Evolutionary conservation across 2,113 vertebrate genomes (phyloP), one percentile per base, ranked within the genome.

Genomic region (Chinchilla lanigera): DNA sequence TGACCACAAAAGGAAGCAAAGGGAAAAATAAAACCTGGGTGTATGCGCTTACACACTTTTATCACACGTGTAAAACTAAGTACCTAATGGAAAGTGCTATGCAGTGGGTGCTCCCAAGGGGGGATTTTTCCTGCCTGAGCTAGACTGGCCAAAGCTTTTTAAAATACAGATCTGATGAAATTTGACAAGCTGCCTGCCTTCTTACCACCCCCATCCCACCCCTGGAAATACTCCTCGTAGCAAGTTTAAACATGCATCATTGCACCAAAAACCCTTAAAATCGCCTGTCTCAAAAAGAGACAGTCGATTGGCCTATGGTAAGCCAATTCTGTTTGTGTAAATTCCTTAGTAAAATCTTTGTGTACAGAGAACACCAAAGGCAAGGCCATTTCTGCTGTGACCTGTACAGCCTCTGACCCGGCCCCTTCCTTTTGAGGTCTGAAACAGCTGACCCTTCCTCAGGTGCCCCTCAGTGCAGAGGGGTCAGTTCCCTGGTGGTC

Each of bases 1-100:
- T 77, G 91, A 65, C 63, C 50, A 13, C 60, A 41, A 71, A 91
- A 69, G 88, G 56, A 22, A 88, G 65, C 50, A 65, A 63, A 83
- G 86, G 86, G 82, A 24, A 96, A 50, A 94, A 52, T 61, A 92
- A 93, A 69, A 38, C 56, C 93, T 82, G 20, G 73, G 50, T 33
- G 16, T 3, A 16, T 0, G 67, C 50, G 30, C 44, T 41, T 12
- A 0, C 60, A 65, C 7, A 69, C 75, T 85, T 94, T 83, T 65
- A n/a, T 86, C 85, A 65, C 84, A 0, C 17, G 28, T 44, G 86
- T 90, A 63, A 96, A 96, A 52, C 65, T 22, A 69, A 50, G 77
- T 22, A 12, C 83, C 88, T 86, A 33, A 35, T 47, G 56, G 44
- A 35, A 77, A 88, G 75, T 52, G 22, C 90, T 33, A 50, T 19